Evolutionary conservation across 2,888 invertebrate species (phyloP).

Genomic region (Torymus tubicola): DNA sequence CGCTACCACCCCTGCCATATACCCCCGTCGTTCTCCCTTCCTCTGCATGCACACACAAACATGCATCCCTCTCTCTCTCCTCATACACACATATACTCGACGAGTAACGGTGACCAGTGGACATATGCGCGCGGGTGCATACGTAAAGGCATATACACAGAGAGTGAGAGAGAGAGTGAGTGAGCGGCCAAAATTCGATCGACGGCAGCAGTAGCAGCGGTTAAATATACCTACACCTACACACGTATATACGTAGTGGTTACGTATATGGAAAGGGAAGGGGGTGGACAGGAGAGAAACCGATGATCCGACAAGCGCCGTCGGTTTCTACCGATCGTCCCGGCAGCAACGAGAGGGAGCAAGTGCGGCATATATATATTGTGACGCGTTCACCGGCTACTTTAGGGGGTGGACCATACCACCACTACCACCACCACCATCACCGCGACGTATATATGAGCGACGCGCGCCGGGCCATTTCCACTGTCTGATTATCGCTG

Average conservation of each 20-base stretch:
- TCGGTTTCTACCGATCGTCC: slow-evolving; percentile 20
- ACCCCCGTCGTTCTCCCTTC: too few species aligned
- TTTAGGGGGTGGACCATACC: not conserved
- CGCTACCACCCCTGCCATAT: too few species aligned
- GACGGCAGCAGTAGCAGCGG: not conserved
- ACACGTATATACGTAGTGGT: not conserved
- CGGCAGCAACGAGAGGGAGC: not conserved
- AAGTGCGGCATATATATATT: not conserved
- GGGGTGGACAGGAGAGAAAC: not conserved
- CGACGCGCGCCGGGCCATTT: slow-evolving; percentile 31
- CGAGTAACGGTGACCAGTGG: not conserved
- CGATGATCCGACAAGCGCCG: slow-evolving; percentile 44
- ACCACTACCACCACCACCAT: too few species aligned
- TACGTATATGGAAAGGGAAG: not conserved
- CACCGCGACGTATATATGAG: not conserved
- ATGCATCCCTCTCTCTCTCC: not conserved
- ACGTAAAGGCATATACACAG: not conserved
- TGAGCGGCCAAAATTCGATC: slow-evolving; percentile 35
- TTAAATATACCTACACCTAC: not conserved
- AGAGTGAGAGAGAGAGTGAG: too few species aligned
- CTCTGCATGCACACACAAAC: too few species aligned
- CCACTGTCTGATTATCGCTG: slow-evolving; percentile 54
- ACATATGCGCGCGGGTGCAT: not conserved
- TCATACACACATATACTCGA: not conserved
- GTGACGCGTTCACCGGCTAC: slow-evolving; percentile 29